phyloP scores from a whole-genome alignment of 2,113 vertebrate genomes.

The Loxodonta africana region DNA sequence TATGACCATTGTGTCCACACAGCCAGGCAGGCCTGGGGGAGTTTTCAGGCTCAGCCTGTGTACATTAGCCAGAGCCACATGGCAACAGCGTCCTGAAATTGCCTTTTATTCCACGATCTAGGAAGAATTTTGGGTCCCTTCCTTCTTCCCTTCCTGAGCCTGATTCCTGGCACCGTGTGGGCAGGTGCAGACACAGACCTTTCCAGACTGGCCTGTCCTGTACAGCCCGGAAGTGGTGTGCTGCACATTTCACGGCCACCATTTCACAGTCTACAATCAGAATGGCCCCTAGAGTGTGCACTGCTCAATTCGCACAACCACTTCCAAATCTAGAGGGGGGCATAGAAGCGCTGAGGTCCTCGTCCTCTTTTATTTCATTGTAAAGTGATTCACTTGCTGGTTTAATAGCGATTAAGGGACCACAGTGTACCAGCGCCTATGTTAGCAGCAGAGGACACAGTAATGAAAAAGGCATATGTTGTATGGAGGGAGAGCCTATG shows the following conservation, averaged over 20 bases:
- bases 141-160: not conserved
- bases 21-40: not conserved
- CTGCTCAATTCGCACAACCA: not conserved
- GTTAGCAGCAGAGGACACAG: not conserved
- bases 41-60: not conserved
- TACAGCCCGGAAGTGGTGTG: not conserved
- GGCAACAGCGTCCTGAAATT: not conserved
- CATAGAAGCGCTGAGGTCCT: not conserved
- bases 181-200: not conserved
- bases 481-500: not conserved
- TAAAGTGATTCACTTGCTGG: not conserved
- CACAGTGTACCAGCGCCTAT: not conserved
- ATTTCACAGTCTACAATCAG: fast-evolving
- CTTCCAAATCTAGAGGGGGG: not conserved
- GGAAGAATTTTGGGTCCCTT: not conserved
- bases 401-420: not conserved
- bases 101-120: not conserved
- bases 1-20: not conserved
- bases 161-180: not conserved
- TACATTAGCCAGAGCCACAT: not conserved
- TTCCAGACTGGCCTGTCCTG: fast-evolving
- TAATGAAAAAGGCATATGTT: not conserved
- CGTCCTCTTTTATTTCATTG: not conserved
- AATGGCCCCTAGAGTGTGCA: not conserved
- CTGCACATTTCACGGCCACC: not conserved